Evolutionary conservation across 2,113 vertebrate genomes (phyloP).

Genomic region (Brachirus orientalis): DNA sequence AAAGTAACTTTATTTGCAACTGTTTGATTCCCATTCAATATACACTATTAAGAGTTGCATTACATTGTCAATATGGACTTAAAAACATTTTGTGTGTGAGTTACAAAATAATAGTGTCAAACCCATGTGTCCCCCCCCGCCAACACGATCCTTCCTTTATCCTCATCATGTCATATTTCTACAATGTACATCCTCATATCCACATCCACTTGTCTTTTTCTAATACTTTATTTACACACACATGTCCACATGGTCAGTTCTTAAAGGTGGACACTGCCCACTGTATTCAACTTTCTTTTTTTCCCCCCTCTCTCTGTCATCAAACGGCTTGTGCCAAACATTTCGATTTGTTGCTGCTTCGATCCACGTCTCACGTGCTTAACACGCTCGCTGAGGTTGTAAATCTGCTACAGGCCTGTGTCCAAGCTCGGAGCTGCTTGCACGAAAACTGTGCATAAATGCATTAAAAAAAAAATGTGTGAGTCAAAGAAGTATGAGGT

Average conservation of each 20-base stretch:
- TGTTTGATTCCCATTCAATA: too few species aligned
- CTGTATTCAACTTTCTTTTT: background rate
- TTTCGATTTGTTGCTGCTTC: background rate
- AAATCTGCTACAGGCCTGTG: constrained; percentile 27
- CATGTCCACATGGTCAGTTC: too few species aligned
- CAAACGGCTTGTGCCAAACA: background rate
- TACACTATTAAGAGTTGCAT: too few species aligned
- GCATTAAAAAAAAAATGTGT: background rate
- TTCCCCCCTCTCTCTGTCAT: background rate
- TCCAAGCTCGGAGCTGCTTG: background rate
- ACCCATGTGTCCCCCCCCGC: constrained; percentile 9
- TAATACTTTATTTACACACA: too few species aligned
- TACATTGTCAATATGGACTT: too few species aligned
- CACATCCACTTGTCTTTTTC: constrained; percentile 2
- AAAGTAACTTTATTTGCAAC: too few species aligned
- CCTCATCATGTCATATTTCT: background rate
- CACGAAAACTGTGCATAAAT: background rate
- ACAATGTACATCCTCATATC: constrained; percentile 17
- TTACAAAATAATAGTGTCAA: too few species aligned
- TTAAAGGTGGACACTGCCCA: too few species aligned
- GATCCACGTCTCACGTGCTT: constrained; percentile 20
- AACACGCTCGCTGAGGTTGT: constrained; percentile 29
- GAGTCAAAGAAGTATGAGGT: background rate
- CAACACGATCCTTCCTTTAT: constrained; percentile 10
- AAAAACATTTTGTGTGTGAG: too few species aligned